These are phyloP conservation scores for Hemibagrus wyckioides DNA, from an alignment of 2,113 vertebrate species.

Conservation along the genomic window DNA sequence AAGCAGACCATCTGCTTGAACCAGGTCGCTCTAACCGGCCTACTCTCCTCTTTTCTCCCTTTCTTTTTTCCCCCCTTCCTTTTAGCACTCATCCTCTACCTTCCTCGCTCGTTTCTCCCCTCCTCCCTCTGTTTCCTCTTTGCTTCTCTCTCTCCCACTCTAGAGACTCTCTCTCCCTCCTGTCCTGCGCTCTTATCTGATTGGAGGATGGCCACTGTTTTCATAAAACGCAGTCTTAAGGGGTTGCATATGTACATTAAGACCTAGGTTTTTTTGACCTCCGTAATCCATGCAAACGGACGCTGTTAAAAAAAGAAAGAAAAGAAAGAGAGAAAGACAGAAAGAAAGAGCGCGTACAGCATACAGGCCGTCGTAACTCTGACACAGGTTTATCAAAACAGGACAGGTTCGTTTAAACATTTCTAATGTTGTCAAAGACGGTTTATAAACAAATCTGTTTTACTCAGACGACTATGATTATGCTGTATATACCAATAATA, in stretches of 20 bases:
- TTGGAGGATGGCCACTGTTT: conserved; percentile 76
- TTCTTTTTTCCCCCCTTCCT: conserved; percentile 3
- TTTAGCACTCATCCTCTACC: conserved; percentile 58
- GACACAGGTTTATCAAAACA: conserved; percentile 49
- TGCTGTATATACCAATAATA: not conserved
- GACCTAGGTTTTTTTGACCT: conserved; percentile 49
- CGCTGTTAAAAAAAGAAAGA: too few species aligned
- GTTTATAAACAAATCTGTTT: conserved; percentile 50
- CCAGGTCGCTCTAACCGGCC: not conserved
- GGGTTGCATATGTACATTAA: conserved; percentile 78
- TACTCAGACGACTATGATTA: not conserved
- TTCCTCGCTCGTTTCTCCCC: conserved; percentile 37
- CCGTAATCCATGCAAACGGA: conserved; percentile 7
- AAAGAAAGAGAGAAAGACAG: not conserved
- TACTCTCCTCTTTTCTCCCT: not conserved
- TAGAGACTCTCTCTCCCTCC: conserved; percentile 62
- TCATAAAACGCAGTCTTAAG: conserved; percentile 77
- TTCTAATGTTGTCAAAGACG: conserved; percentile 45
- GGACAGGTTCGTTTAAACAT: conserved; percentile 62
- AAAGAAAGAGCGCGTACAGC: not conserved
- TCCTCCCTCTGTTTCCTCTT: conserved; percentile 10
- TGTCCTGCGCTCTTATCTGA: conserved; percentile 73
- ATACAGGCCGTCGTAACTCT: conserved; percentile 35
- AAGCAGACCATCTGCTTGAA: not conserved
- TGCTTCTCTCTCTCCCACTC: conserved; percentile 30